Percentiles rank a stretch among this genome's conserved stretches.
phyloP scores from a whole-genome alignment of 2,888 invertebrate species.

The Linnaemya tessellans region DNA sequence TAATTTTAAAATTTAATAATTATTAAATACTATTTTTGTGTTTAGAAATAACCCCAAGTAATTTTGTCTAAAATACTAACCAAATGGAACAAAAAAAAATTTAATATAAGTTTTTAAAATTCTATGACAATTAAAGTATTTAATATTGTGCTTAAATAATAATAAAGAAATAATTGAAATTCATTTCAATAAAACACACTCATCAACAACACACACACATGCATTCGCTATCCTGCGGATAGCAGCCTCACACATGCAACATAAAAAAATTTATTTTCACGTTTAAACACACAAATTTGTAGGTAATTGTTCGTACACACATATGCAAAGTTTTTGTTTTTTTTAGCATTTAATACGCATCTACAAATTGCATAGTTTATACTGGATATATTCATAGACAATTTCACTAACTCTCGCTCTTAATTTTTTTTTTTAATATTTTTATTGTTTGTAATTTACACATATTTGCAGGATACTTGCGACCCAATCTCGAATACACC shows the following conservation, averaged over 20 bases:
- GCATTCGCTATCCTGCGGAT: background rate
- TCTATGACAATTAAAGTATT: constrained; percentile 12
- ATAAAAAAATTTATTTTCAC: constrained; percentile 16
- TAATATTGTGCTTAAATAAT: constrained; percentile 53
- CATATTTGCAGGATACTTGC: constrained; percentile 86
- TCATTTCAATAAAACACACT: background rate
- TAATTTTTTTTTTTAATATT: constrained; percentile 17
- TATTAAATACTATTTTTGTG: no score
- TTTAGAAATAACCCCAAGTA: background rate
- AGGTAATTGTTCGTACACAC: background rate
- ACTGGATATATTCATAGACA: background rate
- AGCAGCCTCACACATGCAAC: background rate
- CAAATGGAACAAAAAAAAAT: background rate
- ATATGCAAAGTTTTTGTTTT: background rate
- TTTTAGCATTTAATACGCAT: background rate
- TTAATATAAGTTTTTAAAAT: background rate
- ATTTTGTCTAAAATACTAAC: background rate
- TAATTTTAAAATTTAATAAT: no score
- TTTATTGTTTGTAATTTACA: constrained; percentile 20
- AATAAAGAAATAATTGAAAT: constrained; percentile 57
- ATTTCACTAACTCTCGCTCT: constrained; percentile 30
- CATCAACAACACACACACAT: background rate
- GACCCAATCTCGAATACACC: constrained; percentile 91
- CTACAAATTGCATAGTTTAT: background rate
- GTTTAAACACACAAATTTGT: constrained; percentile 6